These are phyloP conservation scores for Drosophila parthenogenetica DNA, from an alignment of 2,888 invertebrate genomes.

Conservation along the genomic window DNA sequence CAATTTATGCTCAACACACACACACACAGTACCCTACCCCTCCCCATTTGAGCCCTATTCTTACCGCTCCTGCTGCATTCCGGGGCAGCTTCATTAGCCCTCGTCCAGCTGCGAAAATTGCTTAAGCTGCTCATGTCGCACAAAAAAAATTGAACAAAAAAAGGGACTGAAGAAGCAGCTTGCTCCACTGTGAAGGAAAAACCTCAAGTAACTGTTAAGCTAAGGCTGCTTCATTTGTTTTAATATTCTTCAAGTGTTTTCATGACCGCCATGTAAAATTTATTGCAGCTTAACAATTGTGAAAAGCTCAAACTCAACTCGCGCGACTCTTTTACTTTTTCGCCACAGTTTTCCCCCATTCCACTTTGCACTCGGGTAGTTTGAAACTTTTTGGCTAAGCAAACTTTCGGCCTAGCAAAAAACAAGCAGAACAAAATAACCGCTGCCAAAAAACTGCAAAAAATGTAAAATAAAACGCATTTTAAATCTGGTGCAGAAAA, in stretches of 20 bases:
- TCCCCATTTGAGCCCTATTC: not conserved
- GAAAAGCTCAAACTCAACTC: constrained; percentile 18
- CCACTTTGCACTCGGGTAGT: constrained; percentile 16
- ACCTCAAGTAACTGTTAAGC: constrained; percentile 30
- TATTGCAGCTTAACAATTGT: constrained; percentile 57
- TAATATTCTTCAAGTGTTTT: constrained; percentile 69
- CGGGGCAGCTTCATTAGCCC: constrained; percentile 47
- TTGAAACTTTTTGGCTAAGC: constrained; percentile 25
- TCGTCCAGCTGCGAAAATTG: constrained; percentile 40
- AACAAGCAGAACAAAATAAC: too few relatives aligned
- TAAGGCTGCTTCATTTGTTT: constrained; percentile 51
- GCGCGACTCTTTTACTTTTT: constrained; percentile 18
- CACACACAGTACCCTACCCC: not conserved
- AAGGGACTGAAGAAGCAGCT: constrained; percentile 19
- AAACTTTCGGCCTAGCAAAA: constrained; percentile 37
- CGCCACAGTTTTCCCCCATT: not conserved
- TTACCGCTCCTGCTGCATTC: constrained; percentile 5
- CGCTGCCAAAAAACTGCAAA: not conserved
- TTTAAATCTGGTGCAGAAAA: constrained; percentile 11
- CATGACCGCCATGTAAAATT: constrained; percentile 65
- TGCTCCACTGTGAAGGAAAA: constrained; percentile 6
- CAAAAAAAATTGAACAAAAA: not conserved
- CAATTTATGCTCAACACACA: constrained; percentile 15
- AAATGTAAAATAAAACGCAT: constrained; percentile 13
- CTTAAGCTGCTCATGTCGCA: constrained; percentile 44